Conservation (phyloP, 2,888 invertebrate species). For the Spicauda simplicius region DNA sequence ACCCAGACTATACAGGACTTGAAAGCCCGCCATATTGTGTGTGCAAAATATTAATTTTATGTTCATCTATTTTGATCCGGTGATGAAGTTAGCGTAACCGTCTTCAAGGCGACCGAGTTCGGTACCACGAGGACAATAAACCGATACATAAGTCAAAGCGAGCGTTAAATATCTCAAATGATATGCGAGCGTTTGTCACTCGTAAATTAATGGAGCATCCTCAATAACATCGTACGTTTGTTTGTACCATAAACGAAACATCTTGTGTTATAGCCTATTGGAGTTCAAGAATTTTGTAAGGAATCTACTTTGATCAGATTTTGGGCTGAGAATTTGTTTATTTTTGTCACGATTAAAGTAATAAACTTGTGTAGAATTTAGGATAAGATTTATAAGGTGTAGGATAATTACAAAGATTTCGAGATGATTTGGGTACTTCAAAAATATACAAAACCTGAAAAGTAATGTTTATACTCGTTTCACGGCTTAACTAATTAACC, state of each 20-base stretch:
- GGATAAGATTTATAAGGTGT: too few species aligned
- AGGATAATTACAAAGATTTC: too few species aligned
- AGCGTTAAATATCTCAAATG: constrained; percentile 77
- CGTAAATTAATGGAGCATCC: constrained; percentile 76
- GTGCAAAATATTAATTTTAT: not conserved
- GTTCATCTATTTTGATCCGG: constrained; percentile 36
- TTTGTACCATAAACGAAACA: not conserved
- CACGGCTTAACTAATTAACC: too few species aligned
- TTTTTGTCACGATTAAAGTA: too few species aligned
- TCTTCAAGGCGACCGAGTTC: constrained; percentile 59
- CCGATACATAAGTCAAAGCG: constrained; percentile 74
- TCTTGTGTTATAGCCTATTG: not conserved
- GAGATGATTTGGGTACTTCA: too few species aligned
- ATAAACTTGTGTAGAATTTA: too few species aligned
- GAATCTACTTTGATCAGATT: too few species aligned
- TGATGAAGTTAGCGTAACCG: not conserved
- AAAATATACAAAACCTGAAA: too few species aligned
- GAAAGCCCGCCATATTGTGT: not conserved
- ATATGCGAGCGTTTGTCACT: constrained; percentile 75
- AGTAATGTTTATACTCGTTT: too few species aligned
- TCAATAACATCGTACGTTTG: not conserved
- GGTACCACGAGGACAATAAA: constrained; percentile 70
- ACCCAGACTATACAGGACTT: not conserved
- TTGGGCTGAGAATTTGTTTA: too few species aligned
- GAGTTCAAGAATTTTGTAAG: not conserved